These are phyloP conservation scores for Metalampra italica DNA, from an alignment of 2,888 invertebrate species.

Conservation along the genomic window DNA sequence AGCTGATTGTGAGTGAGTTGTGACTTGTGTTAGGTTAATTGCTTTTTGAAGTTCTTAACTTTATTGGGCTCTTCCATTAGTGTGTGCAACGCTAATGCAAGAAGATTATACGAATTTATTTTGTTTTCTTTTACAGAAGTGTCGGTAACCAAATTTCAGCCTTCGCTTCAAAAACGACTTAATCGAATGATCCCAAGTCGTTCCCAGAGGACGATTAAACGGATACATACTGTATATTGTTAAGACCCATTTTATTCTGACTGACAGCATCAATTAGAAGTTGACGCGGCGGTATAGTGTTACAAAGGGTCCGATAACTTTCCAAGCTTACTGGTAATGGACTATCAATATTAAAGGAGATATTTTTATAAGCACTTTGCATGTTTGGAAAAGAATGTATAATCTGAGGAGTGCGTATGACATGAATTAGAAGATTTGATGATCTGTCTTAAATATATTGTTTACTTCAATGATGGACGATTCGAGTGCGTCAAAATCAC, in stretches of 20 bases:
- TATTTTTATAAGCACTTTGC: slow-evolving; percentile 32
- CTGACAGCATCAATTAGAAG: slow-evolving; percentile 76
- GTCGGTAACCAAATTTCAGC: not conserved
- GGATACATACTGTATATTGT: slow-evolving; percentile 40
- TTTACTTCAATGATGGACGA: no score
- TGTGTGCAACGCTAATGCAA: no score
- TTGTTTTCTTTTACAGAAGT: no score
- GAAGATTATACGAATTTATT: no score
- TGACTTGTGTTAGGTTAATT: no score
- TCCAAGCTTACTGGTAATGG: slow-evolving; percentile 59
- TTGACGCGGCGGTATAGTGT: slow-evolving; percentile 66
- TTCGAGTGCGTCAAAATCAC: no score
- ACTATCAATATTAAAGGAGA: slow-evolving; percentile 63
- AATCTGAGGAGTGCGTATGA: no score
- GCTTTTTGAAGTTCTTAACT: no score
- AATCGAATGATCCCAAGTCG: slow-evolving; percentile 32
- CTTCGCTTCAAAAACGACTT: slow-evolving; percentile 24
- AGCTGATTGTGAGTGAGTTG: no score
- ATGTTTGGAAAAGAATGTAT: not conserved
- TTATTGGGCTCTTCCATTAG: no score
- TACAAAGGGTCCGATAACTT: slow-evolving; percentile 64
- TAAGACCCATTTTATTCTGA: slow-evolving; percentile 58
- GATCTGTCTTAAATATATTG: no score
- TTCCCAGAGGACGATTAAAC: slow-evolving; percentile 54
- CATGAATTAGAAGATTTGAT: no score